A percentile compares a stretch with the other conserved stretches of the same genome.
Conservation (phyloP, 2,888 invertebrate species). For the Meiosimyza decipiens region DNA sequence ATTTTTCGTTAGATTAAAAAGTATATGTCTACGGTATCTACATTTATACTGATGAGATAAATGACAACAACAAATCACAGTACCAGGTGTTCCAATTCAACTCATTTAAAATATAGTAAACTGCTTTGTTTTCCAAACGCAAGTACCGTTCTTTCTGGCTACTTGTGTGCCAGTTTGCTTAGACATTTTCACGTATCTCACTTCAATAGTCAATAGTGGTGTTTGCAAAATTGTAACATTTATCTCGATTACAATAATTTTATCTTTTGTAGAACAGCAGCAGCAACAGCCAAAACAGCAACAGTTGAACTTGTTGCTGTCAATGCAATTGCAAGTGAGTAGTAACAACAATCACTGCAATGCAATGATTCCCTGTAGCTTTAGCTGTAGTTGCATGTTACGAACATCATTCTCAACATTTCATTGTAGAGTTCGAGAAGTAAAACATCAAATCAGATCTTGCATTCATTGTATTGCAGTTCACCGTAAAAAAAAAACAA, state of each 20-base stretch:
- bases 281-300: constrained; percentile 21
- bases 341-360: constrained; percentile 1
- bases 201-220: constrained; percentile 38
- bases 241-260: constrained; percentile 59
- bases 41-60: too few relatives aligned
- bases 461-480: constrained; percentile 13
- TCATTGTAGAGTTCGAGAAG: not conserved
- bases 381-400: constrained; percentile 43
- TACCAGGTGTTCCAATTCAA: too few relatives aligned
- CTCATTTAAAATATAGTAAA: too few relatives aligned
- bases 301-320: constrained; percentile 19
- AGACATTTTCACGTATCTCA: not conserved
- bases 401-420: not conserved
- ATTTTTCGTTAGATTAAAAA: too few relatives aligned
- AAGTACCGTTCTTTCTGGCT: too few relatives aligned
- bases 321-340: constrained; percentile 32
- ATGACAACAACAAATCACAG: too few relatives aligned
- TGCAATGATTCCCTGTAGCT: constrained; percentile 21
- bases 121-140: too few relatives aligned
- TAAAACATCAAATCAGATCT: not conserved
- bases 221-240: constrained; percentile 32
- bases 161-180: too few relatives aligned
- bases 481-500: not conserved
- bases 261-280: constrained; percentile 36
- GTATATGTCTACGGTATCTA: too few relatives aligned